Percentiles rank a stretch among this genome's conserved stretches.
These are phyloP conservation scores for Heliconius cydno DNA, from an alignment of 2,888 invertebrate species.

Conservation along the genomic window DNA sequence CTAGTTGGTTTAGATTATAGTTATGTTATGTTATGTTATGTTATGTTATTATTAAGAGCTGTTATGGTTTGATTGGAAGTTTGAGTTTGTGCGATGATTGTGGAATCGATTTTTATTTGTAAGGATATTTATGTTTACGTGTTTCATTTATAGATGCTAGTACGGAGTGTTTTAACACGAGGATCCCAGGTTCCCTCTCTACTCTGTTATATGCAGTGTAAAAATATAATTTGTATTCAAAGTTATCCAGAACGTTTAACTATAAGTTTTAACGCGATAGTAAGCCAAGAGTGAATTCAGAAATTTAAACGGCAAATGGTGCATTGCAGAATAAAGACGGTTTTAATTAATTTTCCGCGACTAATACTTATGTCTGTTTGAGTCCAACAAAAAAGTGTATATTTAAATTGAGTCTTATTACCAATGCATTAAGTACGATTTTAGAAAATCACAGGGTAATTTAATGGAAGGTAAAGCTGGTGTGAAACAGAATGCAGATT, in stretches of 20 bases:
- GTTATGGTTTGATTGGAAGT: too few relatives aligned
- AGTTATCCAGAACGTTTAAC: slow-evolving; percentile 20
- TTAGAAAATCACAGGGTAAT: background rate
- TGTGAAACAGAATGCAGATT: slow-evolving; percentile 15
- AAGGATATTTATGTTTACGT: too few relatives aligned
- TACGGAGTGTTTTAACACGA: background rate
- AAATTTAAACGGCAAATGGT: slow-evolving; percentile 42
- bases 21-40: too few relatives aligned
- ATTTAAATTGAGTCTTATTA: slow-evolving; percentile 18
- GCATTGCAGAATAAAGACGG: slow-evolving; percentile 44
- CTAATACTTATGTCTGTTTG: slow-evolving; percentile 44
- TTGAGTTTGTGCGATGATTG: too few relatives aligned
- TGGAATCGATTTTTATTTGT: too few relatives aligned
- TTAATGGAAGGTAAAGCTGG: slow-evolving; percentile 26
- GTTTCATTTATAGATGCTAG: too few relatives aligned
- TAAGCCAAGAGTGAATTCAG: slow-evolving; percentile 40
- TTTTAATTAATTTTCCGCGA: slow-evolving; percentile 47
- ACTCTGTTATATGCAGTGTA: background rate
- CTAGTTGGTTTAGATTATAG: background rate
- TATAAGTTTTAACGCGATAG: slow-evolving; percentile 28
- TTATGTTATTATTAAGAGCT: background rate
- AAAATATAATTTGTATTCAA: slow-evolving; percentile 10
- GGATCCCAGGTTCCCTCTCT: background rate
- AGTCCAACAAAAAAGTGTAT: slow-evolving; percentile 31
- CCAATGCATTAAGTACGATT: slow-evolving; percentile 2